These are phyloP conservation scores for Tinea pellionella DNA, from an alignment of 2,888 invertebrate genomes.

Conservation along the genomic window DNA sequence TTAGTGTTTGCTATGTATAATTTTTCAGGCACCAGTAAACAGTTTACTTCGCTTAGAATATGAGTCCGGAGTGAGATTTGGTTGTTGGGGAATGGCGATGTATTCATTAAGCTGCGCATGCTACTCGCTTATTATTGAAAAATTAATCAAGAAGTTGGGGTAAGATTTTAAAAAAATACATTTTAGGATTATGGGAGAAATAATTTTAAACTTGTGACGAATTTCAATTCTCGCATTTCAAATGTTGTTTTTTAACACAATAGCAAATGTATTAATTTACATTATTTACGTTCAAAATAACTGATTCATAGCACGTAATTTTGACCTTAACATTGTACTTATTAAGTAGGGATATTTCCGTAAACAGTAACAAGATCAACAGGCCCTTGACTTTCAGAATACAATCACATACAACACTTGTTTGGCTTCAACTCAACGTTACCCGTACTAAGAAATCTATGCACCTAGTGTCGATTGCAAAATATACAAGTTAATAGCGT, in stretches of 20 bases:
- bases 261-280: not conserved
- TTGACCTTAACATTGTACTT: conserved; percentile 8
- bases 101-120: conserved; percentile 94
- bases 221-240: no score
- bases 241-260: no score
- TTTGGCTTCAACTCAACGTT: conserved; percentile 31
- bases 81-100: conserved; percentile 97
- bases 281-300: not conserved
- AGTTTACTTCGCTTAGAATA: conserved; percentile 75
- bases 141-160: conserved; percentile 80
- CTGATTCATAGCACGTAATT: no score
- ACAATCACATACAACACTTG: conserved; percentile 26
- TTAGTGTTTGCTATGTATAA: not conserved
- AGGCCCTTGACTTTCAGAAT: conserved; percentile 52
- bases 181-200: no score
- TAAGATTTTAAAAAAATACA: conserved; percentile 31
- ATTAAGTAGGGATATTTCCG: conserved; percentile 21
- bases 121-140: conserved; percentile 91
- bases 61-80: conserved; percentile 93
- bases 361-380: conserved; percentile 41
- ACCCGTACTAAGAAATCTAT: no score
- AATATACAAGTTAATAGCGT: not conserved
- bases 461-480: not conserved
- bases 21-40: conserved; percentile 75
- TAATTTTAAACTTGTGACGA: no score